Evolutionary conservation across 2,797 vertebrate species (phyloP).

Genomic region (Acrocephalus scirpaceus): DNA sequence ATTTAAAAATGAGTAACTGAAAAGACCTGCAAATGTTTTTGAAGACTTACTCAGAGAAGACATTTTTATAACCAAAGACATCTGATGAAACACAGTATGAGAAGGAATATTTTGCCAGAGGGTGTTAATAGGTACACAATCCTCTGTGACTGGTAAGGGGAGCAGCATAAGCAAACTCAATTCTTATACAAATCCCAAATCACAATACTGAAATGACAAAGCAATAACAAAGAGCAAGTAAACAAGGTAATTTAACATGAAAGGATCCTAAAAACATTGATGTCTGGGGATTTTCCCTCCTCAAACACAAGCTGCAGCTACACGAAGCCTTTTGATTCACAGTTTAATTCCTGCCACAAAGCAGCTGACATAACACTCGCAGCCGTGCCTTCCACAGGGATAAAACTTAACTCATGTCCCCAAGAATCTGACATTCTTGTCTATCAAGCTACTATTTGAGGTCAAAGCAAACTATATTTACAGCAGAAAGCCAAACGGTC

Average conservation of each 20-base stretch:
- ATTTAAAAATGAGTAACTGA: background rate
- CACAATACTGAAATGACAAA: background rate
- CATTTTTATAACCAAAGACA: background rate
- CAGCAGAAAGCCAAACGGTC: background rate
- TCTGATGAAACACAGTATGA: background rate
- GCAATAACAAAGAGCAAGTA: background rate
- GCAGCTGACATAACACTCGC: background rate
- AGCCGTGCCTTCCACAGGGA: background rate
- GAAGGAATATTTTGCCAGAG: background rate
- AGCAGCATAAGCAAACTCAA: background rate
- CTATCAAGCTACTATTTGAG: background rate
- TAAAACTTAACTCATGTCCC: background rate
- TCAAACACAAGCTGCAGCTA: background rate
- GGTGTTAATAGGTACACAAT: background rate
- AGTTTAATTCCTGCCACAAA: background rate
- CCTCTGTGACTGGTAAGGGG: background rate
- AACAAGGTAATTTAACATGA: background rate
- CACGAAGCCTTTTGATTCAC: background rate
- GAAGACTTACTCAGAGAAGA: background rate
- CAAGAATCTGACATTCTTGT: background rate
- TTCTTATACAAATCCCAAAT: background rate
- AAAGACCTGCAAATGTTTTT: background rate
- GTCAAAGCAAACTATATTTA: constrained; percentile 15
- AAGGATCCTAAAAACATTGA: background rate
- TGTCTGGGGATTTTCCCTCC: background rate